Evolutionary conservation across 2,797 vertebrate species (phyloP).

Genomic region (Hybognathus amarus): DNA sequence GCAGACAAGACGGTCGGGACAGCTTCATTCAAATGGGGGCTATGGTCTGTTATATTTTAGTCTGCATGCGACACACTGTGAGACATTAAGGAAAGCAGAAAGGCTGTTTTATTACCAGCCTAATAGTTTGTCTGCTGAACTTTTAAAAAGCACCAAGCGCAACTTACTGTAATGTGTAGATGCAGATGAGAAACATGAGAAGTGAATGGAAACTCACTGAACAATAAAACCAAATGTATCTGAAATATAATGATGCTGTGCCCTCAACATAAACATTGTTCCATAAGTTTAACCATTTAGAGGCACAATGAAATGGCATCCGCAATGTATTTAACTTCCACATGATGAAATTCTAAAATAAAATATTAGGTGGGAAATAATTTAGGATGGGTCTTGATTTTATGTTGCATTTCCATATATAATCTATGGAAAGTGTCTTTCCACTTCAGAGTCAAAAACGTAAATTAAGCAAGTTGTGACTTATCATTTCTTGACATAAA

Average conservation of each 20-base stretch:
- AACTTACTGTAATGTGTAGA: neutral
- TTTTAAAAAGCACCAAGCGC: neutral
- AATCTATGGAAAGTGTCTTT: neutral
- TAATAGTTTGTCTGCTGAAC: conserved; percentile 14
- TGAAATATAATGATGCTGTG: conserved; percentile 22
- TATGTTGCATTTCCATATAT: neutral
- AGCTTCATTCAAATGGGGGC: conserved; percentile 48
- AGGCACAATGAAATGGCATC: neutral
- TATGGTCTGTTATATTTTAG: conserved; percentile 9
- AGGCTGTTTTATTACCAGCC: conserved; percentile 18
- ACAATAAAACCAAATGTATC: conserved; percentile 41
- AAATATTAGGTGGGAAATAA: neutral
- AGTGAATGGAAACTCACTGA: conserved; percentile 7
- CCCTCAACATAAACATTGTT: neutral
- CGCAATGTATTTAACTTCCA: neutral
- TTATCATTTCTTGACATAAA: neutral
- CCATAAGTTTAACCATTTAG: neutral
- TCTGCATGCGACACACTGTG: neutral
- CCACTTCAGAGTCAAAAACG: neutral
- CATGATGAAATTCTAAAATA: neutral
- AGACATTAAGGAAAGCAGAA: conserved; percentile 7
- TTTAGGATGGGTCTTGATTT: neutral
- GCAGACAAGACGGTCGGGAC: conserved; percentile 40
- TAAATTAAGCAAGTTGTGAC: neutral
- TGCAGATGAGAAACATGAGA: conserved; percentile 4